Evolutionary conservation across 2,113 vertebrate genomes (phyloP), one percentile per base, ranked within the genome.

Genomic region (Hyperoodon ampullatus): DNA sequence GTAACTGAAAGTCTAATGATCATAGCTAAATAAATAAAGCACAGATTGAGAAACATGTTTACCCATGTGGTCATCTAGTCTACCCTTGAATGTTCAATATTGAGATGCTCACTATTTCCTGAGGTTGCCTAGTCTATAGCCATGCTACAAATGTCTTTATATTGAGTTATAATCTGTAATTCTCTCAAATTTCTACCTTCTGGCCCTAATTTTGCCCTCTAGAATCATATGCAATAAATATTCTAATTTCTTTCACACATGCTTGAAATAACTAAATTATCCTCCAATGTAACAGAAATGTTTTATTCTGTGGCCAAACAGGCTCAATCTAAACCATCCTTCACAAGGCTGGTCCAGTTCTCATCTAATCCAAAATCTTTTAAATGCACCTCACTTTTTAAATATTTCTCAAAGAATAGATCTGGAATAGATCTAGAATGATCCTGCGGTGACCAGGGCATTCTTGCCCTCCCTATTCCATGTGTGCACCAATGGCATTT

Each of bases 301-400:
- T n/a, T 93, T 88, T 39, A 82, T 96, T 94, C 28, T 77, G 21
- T 74, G 39, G 61, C 18, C 63, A 95, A 68, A 92, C 6, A 70
- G 55, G 61, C n/a, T 13, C 70, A 60, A 5, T 61, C 60, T 83
- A 97, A 94, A 60, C 44, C 21, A 72, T 26, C 30, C 47, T 93
- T 92, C 30, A 26, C 21, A 78, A 66, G 19, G 15, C 61, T 68
- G 60, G 13, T 35, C 89, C 55, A 39, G 5, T 87, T 74, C 35
- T 88, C 60, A 35, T 39, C 39, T 16, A 8, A 82, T 58, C 33
- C 10, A 90, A 63, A 92, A 78, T 39, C 28, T 94, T 93, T 58
- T 92, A 80, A 92, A 50, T 55, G 58, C 2, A 68, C n/a, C 19
- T 92, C 33, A 50, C 63, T 85, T 95, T 81, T 42, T 88, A 35